Evolutionary conservation across 1,140 invertebrate genomes (phyloP), one percentile per base, ranked within the genome.

Genomic region (Neelides sp.): DNA sequence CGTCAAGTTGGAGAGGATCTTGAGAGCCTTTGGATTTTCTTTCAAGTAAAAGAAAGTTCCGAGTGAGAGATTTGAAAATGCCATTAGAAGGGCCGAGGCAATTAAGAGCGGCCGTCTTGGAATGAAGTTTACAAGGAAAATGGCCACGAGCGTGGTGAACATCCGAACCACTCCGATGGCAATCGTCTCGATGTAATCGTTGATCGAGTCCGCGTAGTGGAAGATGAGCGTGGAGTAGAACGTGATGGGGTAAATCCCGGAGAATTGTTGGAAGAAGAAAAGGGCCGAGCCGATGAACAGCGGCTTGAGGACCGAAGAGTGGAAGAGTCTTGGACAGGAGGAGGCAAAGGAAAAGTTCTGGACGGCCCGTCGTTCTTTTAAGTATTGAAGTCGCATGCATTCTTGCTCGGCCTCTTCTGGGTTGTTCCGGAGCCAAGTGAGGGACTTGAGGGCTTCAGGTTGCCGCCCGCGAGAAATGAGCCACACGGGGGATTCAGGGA

Each of bases 241-340:
- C 28, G 85, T 75, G 3, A 84, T 69, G 3, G 82, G 79, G 57
- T 83, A 85, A 19, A 79, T 75, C 1, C 85, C 85, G 2, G 77
- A 78, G 37, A 85, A 76, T 63, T 87, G 83, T 64, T 86, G 82
- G 61, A 85, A 78, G 55, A 79, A 75, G 66, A 88, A 84, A 47
- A 80, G 75, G 0, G 65, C 65, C 15, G 78, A 66, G 55, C 82
- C 72, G 4, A 88, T 74, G 0, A 71, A 20, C 13, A 83, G 71
- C 0, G 82, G 81, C 37, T 79, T 75, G 36, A 78, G 64, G 1
- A 75, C 73, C 17, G 69, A 69, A 0, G 70, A 69, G 7, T 56
- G 69, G 65, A 0, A 63, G 34, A 30, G 74, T 54, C 27, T 67
- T 61, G 26, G 68, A 65, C 13, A 70, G 17, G 12, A 68, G 43